Evolutionary conservation across 2,888 invertebrate genomes (phyloP), one percentile per base, ranked within the genome.

Genomic region (Cephonodes hylas): DNA sequence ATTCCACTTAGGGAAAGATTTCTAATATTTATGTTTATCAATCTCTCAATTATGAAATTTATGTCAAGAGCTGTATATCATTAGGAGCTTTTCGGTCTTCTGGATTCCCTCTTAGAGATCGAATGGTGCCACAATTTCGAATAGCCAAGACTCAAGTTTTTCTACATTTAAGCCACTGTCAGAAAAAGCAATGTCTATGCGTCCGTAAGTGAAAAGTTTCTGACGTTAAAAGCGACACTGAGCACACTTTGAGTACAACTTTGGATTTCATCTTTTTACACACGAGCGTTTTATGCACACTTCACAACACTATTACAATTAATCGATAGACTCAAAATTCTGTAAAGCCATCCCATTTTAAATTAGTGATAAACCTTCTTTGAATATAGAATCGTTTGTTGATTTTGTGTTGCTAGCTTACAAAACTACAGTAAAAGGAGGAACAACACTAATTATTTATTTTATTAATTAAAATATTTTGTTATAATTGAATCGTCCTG

Each of bases 161-260:
- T 45, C 22, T 8, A 38, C n/a, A 6, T 6, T 56, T 22, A 23
- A 25, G 45, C 58, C 61, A 46, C 58, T 79, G 83, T 85, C 85
- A 85, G 72, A 84, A 83, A 73, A 73, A 72, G 59, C 75, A 75
- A 64, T 75, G 73, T 69, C 79, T 80, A 61, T 81, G 76, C 66
- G 81, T 86, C 83, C 83, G 83, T 64, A 79, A 72, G 60, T 81
- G 79, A 0, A 76, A 74, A 63, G 80, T 76, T 65, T 78, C 77
- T 8, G 76, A 70, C 38, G 78, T 66, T 48, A 73, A 72, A 69
- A 74, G 63, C 53, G 74, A 68, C 63, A 75, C 70, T 69, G 72
- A 75, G 59, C 68, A 65, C 58, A 69, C 71, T 71, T 73, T 71
- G 25, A 71, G 46, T 42, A 63, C 66, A 63, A 69, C 59, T 63